A percentile compares a stretch with the other conserved stretches of the same genome.
These are phyloP conservation scores for Dusona sp. DNA, from an alignment of 2,888 invertebrate genomes.

Conservation along the genomic window DNA sequence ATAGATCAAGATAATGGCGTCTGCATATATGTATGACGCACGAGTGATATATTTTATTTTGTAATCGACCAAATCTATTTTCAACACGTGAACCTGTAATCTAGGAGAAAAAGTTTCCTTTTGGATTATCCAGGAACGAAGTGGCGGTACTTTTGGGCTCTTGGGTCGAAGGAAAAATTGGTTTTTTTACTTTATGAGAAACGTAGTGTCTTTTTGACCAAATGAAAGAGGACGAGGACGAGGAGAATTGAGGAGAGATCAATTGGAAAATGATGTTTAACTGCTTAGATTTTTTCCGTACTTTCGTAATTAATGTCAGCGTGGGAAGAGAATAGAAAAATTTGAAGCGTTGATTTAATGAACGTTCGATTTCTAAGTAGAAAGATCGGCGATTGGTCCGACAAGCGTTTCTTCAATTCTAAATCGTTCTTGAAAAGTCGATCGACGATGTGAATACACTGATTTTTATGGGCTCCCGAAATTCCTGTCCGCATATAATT, in stretches of 20 bases:
- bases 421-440: not conserved
- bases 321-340: not conserved
- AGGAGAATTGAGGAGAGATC: not conserved
- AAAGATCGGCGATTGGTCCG: constrained; percentile 3
- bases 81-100: not conserved
- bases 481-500: not conserved
- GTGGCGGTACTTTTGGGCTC: not conserved
- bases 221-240: not conserved
- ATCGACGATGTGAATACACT: not conserved
- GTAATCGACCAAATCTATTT: not conserved
- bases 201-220: too few relatives aligned
- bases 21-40: constrained; percentile 2
- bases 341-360: not conserved
- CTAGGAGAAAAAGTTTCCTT: not conserved
- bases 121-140: not conserved
- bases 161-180: not conserved
- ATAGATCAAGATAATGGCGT: constrained; percentile 34
- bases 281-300: not conserved
- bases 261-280: not conserved
- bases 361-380: not conserved
- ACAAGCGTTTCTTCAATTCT: not conserved
- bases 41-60: not conserved
- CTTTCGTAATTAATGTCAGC: not conserved
- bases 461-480: not conserved
- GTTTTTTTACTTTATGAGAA: not conserved